These are phyloP conservation scores for Tortrix viridana DNA, from an alignment of 2,888 invertebrate genomes.

Conservation along the genomic window DNA sequence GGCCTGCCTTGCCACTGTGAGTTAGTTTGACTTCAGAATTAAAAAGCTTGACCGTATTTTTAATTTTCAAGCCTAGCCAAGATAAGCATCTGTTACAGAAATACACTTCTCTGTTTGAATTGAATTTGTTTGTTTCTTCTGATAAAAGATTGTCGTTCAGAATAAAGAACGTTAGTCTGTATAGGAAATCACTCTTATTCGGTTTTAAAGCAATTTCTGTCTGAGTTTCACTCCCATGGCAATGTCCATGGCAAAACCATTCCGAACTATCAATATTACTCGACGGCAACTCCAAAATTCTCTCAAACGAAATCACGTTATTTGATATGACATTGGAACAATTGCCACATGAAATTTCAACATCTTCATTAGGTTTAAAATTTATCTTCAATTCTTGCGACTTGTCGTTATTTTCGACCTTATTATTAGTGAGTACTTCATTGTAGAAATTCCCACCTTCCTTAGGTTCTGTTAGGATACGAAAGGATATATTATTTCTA, in stretches of 20 bases:
- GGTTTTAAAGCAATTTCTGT: constrained; percentile 66
- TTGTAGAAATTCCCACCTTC: constrained; percentile 76
- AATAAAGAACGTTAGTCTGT: constrained; percentile 82
- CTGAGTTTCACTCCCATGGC: constrained; percentile 52
- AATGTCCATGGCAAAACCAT: constrained; percentile 87
- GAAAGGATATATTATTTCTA: constrained; percentile 74
- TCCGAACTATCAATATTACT: constrained; percentile 85
- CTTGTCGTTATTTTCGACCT: constrained; percentile 49
- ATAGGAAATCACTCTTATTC: constrained; percentile 82
- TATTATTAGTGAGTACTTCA: constrained; percentile 62
- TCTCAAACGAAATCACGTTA: constrained; percentile 75
- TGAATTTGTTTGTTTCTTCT: constrained; percentile 74
- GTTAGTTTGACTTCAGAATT: constrained; percentile 82
- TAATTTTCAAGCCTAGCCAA: constrained; percentile 82
- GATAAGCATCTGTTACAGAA: constrained; percentile 84
- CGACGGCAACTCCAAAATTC: constrained; percentile 86
- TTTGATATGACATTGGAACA: constrained; percentile 77
- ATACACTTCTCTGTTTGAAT: constrained; percentile 70
- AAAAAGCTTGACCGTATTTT: constrained; percentile 80
- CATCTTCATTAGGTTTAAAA: constrained; percentile 55
- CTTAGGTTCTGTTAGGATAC: constrained; percentile 75
- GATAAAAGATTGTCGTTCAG: constrained; percentile 69
- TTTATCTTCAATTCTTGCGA: constrained; percentile 59
- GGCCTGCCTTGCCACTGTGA: constrained; percentile 51
- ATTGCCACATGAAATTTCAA: constrained; percentile 70